Evolutionary conservation across 2,113 vertebrate species (phyloP).

Genomic region (Crypturellus undulatus): DNA sequence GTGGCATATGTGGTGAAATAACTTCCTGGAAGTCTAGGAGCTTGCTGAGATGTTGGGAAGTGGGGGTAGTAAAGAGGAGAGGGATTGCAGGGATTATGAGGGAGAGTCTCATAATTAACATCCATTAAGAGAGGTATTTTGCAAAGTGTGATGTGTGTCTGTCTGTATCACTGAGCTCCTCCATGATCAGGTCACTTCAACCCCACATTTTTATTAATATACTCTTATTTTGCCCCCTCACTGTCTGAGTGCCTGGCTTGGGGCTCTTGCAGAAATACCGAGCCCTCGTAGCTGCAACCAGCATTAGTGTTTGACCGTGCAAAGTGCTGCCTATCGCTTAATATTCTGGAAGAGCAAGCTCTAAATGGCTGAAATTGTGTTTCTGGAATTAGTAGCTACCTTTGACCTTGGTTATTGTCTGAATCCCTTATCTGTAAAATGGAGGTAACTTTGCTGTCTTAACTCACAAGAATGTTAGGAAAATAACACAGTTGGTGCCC

Average conservation of each 20-base stretch:
- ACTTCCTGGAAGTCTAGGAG: background rate
- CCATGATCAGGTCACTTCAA: background rate
- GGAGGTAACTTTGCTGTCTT: background rate
- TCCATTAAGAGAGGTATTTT: background rate
- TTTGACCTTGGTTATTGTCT: background rate
- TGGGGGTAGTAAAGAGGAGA: background rate
- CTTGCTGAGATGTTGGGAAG: background rate
- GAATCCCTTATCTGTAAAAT: background rate
- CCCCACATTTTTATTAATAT: background rate
- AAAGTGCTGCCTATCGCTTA: background rate
- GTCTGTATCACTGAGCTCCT: background rate
- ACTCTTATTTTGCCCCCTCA: background rate
- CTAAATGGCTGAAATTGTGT: background rate
- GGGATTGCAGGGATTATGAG: background rate
- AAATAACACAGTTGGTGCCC: slow-evolving; percentile 29
- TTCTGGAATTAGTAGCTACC: background rate
- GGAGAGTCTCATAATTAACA: background rate
- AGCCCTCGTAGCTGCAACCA: background rate
- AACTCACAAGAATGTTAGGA: slow-evolving; percentile 15
- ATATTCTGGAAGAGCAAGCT: background rate
- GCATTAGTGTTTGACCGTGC: background rate
- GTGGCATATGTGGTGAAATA: background rate
- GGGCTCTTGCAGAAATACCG: background rate
- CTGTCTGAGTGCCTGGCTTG: background rate
- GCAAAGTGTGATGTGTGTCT: background rate